Evolutionary conservation across 2,113 vertebrate genomes (phyloP).

Genomic region (Mixornis gularis): DNA sequence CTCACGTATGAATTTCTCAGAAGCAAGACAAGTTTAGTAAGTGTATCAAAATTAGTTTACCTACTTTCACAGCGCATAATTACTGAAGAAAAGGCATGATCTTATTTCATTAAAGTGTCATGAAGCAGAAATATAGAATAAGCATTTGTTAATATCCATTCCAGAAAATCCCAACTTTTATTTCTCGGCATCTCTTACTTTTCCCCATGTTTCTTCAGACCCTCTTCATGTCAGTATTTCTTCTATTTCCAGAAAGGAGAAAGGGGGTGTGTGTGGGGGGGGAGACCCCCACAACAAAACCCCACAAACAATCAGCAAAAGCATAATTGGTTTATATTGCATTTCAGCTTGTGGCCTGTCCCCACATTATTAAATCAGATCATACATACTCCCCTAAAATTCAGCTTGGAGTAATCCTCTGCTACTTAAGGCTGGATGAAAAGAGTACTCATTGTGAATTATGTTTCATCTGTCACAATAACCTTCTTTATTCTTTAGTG

Average conservation of each 20-base stretch:
- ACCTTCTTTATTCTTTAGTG: constrained; percentile 76
- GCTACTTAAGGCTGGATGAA: constrained; percentile 72
- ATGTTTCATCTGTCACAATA: constrained; percentile 80
- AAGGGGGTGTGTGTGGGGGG: no score
- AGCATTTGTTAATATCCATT: constrained; percentile 41
- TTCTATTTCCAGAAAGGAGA: constrained; percentile 50
- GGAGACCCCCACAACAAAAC: background rate
- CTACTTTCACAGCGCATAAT: constrained; percentile 69
- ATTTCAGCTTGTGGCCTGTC: constrained; percentile 58
- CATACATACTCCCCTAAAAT: constrained; percentile 66
- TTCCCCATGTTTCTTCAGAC: constrained; percentile 49
- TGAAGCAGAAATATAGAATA: constrained; percentile 46
- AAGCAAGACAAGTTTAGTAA: constrained; percentile 48
- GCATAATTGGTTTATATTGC: constrained; percentile 35
- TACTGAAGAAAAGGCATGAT: constrained; percentile 62
- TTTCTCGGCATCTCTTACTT: constrained; percentile 48
- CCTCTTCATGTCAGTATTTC: constrained; percentile 49
- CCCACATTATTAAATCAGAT: constrained; percentile 64
- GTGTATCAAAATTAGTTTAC: constrained; percentile 71
- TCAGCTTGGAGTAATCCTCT: constrained; percentile 72
- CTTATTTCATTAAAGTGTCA: constrained; percentile 62
- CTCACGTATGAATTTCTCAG: constrained; percentile 3
- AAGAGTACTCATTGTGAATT: constrained; percentile 77
- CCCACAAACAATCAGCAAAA: constrained; percentile 48
- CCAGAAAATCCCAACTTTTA: constrained; percentile 54